Conservation (phyloP, 1,140 invertebrate genomes). For the Conus ventricosus region DNA sequence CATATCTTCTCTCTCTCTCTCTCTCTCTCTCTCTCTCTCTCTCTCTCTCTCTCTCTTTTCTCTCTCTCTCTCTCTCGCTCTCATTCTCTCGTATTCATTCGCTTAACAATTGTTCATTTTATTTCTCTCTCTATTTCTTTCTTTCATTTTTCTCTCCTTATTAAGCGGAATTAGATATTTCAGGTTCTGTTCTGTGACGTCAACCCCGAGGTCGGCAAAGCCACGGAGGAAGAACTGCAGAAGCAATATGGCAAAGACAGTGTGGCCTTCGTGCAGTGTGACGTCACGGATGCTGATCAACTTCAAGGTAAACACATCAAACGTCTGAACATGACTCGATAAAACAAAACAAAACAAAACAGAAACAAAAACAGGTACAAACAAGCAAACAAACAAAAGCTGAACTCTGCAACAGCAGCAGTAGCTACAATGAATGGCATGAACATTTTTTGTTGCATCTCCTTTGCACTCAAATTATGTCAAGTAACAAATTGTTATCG, state of each 20-base stretch:
- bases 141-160: no score
- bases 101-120: not conserved
- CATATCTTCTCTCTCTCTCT: not conserved
- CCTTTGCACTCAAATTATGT: no score
- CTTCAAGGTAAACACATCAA: slow-evolving; percentile 1
- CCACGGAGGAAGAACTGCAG: slow-evolving; percentile 26
- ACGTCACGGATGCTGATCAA: slow-evolving; percentile 22
- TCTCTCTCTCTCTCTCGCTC: not conserved
- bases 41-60: not conserved
- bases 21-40: not conserved
- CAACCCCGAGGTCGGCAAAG: not conserved
- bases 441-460: no score
- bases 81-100: not conserved
- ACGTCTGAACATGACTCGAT: no score
- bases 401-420: no score
- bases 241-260: slow-evolving; percentile 16
- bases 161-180: no score
- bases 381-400: no score
- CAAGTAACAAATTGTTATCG: no score
- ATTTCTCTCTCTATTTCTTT: no score
- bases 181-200: slow-evolving; percentile 33
- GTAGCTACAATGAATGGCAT: no score
- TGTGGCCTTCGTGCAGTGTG: slow-evolving; percentile 7
- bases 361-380: no score
- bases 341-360: no score